phyloP scores from a whole-genome alignment of 92 coral and sea anemone species.

The Isaurus tuberculatus region DNA sequence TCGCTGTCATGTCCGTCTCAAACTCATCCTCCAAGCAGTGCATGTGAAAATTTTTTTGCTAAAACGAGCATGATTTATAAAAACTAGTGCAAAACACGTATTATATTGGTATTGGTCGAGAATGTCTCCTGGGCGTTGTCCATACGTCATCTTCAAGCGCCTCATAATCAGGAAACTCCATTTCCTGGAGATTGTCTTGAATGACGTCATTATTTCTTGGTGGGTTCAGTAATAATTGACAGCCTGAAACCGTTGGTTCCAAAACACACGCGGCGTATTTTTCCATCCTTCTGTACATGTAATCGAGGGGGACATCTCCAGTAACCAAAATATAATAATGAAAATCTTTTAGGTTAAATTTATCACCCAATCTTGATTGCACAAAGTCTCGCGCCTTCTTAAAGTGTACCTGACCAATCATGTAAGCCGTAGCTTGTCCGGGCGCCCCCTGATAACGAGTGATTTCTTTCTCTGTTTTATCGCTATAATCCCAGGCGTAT shows the following conservation, averaged over 20 bases:
- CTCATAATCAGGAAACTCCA: neutral
- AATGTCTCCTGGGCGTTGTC: slow-evolving; percentile 6
- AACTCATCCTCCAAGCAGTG: no score
- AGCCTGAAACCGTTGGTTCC: slow-evolving; percentile 47
- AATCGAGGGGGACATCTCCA: slow-evolving; percentile 72
- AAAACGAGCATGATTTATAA: no score
- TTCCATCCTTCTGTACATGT: slow-evolving; percentile 60
- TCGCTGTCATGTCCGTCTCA: no score
- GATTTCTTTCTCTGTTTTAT: slow-evolving; percentile 59
- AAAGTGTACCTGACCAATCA: slow-evolving; percentile 76
- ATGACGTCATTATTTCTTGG: slow-evolving; percentile 34
- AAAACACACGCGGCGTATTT: slow-evolving; percentile 63
- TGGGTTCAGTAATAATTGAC: slow-evolving; percentile 57
- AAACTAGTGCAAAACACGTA: neutral
- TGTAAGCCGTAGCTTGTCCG: slow-evolving; percentile 89
- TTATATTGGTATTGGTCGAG: slow-evolving; percentile 2
- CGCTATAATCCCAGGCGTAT: slow-evolving; percentile 69
- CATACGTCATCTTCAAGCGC: slow-evolving; percentile 17
- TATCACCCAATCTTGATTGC: slow-evolving; percentile 62
- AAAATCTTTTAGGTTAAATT: slow-evolving; percentile 79
- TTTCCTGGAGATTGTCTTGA: neutral
- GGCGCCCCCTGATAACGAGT: slow-evolving; percentile 94
- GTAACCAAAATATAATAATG: slow-evolving; percentile 69
- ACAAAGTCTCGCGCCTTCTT: slow-evolving; percentile 64
- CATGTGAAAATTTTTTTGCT: no score